Evolutionary conservation across 2,888 invertebrate species (phyloP), one percentile per base, ranked within the genome.

Genomic region (Campoletis raptor): DNA sequence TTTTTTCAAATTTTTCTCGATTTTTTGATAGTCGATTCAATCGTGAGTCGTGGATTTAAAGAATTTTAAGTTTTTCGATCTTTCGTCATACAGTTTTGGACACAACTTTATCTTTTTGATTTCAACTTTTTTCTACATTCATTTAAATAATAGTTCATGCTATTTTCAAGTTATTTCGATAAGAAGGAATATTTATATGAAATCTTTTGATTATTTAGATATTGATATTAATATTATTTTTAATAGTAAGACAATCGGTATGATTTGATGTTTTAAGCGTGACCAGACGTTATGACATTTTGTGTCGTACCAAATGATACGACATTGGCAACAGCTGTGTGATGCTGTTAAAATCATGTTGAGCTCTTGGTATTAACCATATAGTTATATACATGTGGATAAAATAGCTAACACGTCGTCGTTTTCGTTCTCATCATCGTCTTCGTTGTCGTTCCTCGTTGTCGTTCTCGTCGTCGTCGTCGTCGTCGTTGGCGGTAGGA

Each of bases 281-380:
- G 15, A 48, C 18, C n/a, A 21, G 30, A 72, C 8, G 18, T 2
- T 5, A 69, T 21, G 36, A 36, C 24, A 42, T 21, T 9, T 24
- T 6, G n/a, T n/a, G 64, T 64, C 74, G 86, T 87, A 90, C 91
- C 90, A 89, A 90, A 92, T 91, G 92, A 90, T 90, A 90, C 91
- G 89, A 89, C 89, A 88, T 87, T 88, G 88, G 83, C 87, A 87
- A 84, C 90, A 91, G 88, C 90, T 91, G 90, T 88, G 21, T n/a
- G 89, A 89, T 87, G 86, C 80, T 83, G 45, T 78, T 78, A 83
- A 80, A 86, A 81, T 76, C 76, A 78, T 70, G 82, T 82, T 81
- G 30, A 61, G 73, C 48, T 45, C 66, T 48, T 40, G 81, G 66
- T 64, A 48, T 77, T 66, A 1, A 18, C 72, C 66, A 9, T 52